Evolutionary conservation across 1,140 invertebrate species (phyloP), one percentile per base, ranked within the genome.

Genomic region (Brachystomella parvula): DNA sequence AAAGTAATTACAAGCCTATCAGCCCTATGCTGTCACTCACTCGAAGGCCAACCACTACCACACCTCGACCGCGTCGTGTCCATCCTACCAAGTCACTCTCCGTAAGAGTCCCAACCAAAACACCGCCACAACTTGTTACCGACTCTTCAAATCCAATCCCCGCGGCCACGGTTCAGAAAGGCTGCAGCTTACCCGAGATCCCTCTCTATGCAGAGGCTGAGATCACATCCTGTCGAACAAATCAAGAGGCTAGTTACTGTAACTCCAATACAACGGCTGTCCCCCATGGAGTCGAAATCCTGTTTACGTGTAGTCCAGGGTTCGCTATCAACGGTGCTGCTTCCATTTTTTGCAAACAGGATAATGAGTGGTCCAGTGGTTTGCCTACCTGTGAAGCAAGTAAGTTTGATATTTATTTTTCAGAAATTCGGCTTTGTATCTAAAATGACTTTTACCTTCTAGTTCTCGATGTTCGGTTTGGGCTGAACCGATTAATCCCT

Each of bases 381-480:
- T 64, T 68, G 1, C 71, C 71, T n/a, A 63, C 47, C 9, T 73
- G 71, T 61, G 71, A 73, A 61, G 59, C 64, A 29, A 61, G 66
- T 71, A 61, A 71, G 69, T 33, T n/a, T 49, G 24, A 35, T 6
- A 24, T 15, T 30, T 47, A 21, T 21, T 9, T 6, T 32, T 15
- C 19, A 33, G 12, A 2, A 33, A 32, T 58, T 28, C 15, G 39
- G 17, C 47, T 64, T 47, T n/a, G 28, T 63, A 21, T 33, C 6
- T 12, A 9, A 59, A 57, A 59, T 59, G 15, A 15, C 24, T 17
- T 21, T 47, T 28, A 58, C n/a, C 19, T 39, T 65, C 59, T 24
- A 70, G 68, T 68, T 19, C n/a, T 73, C 17, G 71, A 73, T 28
- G 68, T 70, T 19, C 60, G 71, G 24, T 70, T 69, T 65, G 71